phyloP scores from a whole-genome alignment of 2,888 invertebrate species.

The Stenurella melanura region DNA sequence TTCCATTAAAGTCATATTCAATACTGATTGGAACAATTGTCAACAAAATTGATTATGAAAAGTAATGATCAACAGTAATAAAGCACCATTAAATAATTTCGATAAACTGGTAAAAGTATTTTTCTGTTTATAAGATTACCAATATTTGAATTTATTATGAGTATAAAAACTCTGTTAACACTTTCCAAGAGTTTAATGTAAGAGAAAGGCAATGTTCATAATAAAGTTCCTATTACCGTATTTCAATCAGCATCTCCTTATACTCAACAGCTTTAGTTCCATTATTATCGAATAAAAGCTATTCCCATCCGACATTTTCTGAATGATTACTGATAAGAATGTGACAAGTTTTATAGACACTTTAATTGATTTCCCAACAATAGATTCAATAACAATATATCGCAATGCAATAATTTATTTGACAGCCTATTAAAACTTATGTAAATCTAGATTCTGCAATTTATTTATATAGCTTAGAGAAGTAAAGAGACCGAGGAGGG shows the following conservation, averaged over 20 bases:
- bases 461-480: slow-evolving; percentile 42
- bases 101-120: neutral
- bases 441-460: slow-evolving; percentile 50
- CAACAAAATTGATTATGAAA: too few relatives aligned
- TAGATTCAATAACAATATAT: slow-evolving; percentile 52
- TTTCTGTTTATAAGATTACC: neutral
- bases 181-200: neutral
- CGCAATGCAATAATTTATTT: slow-evolving; percentile 51
- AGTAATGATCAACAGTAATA: too few relatives aligned
- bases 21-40: too few relatives aligned
- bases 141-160: neutral
- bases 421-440: slow-evolving; percentile 52
- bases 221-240: slow-evolving; percentile 9
- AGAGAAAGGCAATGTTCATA: slow-evolving; percentile 4
- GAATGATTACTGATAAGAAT: slow-evolving; percentile 41
- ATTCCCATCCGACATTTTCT: slow-evolving; percentile 26
- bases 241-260: slow-evolving; percentile 8
- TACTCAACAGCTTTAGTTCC: neutral
- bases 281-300: slow-evolving; percentile 13
- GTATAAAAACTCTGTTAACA: neutral
- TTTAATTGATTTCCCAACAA: slow-evolving; percentile 52
- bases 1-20: too few relatives aligned
- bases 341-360: slow-evolving; percentile 51
- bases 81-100: too few relatives aligned
- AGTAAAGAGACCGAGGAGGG: slow-evolving; percentile 26